Evolutionary conservation across 2,797 vertebrate genomes (phyloP), one percentile per base, ranked within the genome.

Genomic region (Enteromius thamalakanensis): DNA sequence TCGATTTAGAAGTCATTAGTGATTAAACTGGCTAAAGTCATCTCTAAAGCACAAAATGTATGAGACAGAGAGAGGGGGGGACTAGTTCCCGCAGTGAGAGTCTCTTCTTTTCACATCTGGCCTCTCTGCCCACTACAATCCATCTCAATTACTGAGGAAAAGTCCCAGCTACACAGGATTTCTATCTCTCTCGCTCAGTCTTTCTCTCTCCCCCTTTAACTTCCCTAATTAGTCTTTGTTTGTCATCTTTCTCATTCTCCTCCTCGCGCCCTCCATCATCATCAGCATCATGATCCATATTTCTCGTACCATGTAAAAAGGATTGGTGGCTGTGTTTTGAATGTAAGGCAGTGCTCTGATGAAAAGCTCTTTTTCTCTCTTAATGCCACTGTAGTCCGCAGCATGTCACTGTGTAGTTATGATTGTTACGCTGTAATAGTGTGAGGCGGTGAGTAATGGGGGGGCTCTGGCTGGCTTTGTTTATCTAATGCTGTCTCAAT

Each of bases 401-500:
- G 42, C 69, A 64, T 84, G 32, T 76, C 64, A 67, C 37, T 84
- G 58, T 84, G 86, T 88, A 58, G 80, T 78, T 82, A 68, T 72
- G 78, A 67, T 75, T 77, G 26, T 78, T 21, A n/a, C 34, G 45
- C 23, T 17, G 12, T 80, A 62, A 80, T 71, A 47, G 79, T 60
- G 87, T 87, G 87, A 87, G 89, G 88, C 64, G 81, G 65, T 70
- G 74, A 68, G 83, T 92, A 89, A 91, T 92, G 91, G 88, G 89
- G 91, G 90, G 87, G 82, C 85, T 69, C 84, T 21, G 19, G 88
- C 86, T 89, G 62, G 84, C 86, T 90, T 84, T 80, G 84, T 84
- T 91, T 90, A 91, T 90, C 89, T 90, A 89, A 89, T 89, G 87
- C 84, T 87, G 87, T 92, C 87, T 91, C 62, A 78, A 71, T 84